Evolutionary conservation across 1,140 invertebrate genomes (phyloP).

Genomic region (Gryon sp.): DNA sequence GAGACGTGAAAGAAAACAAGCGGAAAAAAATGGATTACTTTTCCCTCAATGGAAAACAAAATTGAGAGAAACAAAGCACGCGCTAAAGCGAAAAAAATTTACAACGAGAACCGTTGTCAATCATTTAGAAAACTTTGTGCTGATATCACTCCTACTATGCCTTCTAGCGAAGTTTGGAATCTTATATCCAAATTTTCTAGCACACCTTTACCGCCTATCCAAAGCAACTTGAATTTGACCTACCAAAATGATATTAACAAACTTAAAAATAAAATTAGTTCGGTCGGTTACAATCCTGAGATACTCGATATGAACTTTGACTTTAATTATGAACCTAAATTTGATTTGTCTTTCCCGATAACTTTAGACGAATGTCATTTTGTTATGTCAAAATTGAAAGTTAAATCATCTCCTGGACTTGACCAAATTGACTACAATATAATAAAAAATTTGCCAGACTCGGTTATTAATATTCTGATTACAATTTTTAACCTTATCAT

Average conservation of each 20-base stretch:
- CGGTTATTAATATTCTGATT: too few relatives aligned
- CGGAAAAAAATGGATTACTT: neutral
- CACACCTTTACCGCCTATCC: neutral
- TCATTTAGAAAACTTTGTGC: neutral
- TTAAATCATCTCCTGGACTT: too few relatives aligned
- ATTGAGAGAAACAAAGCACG: neutral
- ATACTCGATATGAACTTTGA: neutral
- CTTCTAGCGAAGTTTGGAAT: neutral
- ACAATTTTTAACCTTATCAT: too few relatives aligned
- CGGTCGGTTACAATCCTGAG: neutral
- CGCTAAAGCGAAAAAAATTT: neutral
- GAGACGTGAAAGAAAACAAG: neutral
- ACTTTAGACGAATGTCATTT: too few relatives aligned
- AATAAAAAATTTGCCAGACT: too few relatives aligned
- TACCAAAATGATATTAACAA: neutral
- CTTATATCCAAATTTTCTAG: neutral
- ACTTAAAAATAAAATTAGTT: neutral
- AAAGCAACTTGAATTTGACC: neutral
- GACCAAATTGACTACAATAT: too few relatives aligned
- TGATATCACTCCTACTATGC: neutral
- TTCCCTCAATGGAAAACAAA: neutral
- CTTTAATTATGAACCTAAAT: neutral
- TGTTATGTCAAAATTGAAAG: too few relatives aligned
- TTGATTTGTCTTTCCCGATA: too few relatives aligned
- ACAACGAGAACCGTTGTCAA: neutral